These are phyloP conservation scores for Thalassarche chlororhynchos DNA, from an alignment of 2,113 vertebrate species.

Conservation along the genomic window DNA sequence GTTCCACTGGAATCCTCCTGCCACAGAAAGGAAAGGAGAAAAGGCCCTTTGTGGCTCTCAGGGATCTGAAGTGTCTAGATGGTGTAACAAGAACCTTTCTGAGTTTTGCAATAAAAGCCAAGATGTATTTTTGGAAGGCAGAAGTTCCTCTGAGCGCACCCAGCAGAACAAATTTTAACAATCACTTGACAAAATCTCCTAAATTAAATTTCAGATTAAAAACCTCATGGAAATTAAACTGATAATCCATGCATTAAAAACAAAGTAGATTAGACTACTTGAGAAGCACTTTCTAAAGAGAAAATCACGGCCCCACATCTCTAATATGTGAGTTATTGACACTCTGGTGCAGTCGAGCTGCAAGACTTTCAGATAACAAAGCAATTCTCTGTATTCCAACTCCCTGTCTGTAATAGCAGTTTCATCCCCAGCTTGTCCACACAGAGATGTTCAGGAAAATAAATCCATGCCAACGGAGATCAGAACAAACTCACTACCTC, in stretches of 20 bases:
- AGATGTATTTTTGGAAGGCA: background rate
- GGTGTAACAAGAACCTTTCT: background rate
- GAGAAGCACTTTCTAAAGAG: background rate
- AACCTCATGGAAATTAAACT: background rate
- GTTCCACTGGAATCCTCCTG: background rate
- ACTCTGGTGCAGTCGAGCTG: background rate
- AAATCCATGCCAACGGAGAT: background rate
- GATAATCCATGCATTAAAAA: background rate
- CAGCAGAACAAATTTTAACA: background rate
- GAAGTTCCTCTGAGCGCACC: background rate
- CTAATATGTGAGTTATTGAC: background rate
- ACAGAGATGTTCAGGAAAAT: background rate
- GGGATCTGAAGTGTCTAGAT: background rate
- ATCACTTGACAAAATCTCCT: background rate
- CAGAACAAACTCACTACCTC: background rate
- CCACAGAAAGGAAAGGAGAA: background rate
- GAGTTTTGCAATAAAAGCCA: background rate
- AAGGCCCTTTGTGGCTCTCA: background rate
- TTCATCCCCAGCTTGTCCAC: background rate
- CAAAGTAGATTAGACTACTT: background rate
- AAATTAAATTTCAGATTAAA: constrained; percentile 16
- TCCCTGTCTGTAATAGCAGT: background rate
- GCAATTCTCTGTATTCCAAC: background rate
- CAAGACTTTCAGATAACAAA: background rate
- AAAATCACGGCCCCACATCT: background rate